Conservation (phyloP, 2,888 invertebrate species). For the Teinopalpus imperialis region DNA sequence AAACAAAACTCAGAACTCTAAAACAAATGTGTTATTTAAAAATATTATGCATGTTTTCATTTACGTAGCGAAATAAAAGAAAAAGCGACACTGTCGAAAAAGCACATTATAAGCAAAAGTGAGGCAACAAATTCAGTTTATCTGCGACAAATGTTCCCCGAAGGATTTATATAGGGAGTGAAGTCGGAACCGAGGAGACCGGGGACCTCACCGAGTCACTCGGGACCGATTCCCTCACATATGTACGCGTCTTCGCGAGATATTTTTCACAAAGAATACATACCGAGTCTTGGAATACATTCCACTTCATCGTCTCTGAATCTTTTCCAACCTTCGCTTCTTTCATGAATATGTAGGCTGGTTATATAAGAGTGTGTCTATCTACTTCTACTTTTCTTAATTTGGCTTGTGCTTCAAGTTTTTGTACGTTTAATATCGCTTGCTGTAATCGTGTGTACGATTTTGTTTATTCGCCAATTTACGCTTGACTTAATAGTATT, state of each 20-base stretch:
- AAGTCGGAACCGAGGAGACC: slow-evolving; percentile 29
- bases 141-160: slow-evolving; percentile 33
- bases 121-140: slow-evolving; percentile 28
- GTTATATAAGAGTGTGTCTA: neutral
- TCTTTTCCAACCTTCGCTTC: slow-evolving; percentile 29
- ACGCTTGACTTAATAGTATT: too few species aligned
- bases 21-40: too few species aligned
- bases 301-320: slow-evolving; percentile 30
- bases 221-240: slow-evolving; percentile 54
- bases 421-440: too few species aligned
- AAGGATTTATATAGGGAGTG: slow-evolving; percentile 35
- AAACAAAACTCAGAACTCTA: too few species aligned
- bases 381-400: too few species aligned
- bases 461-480: too few species aligned
- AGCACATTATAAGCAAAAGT: slow-evolving; percentile 12
- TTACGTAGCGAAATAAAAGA: too few species aligned
- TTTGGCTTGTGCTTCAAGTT: too few species aligned
- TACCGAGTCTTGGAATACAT: slow-evolving; percentile 45
- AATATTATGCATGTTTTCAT: too few species aligned
- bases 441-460: too few species aligned
- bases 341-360: slow-evolving; percentile 51
- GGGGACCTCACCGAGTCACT: slow-evolving; percentile 35
- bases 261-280: slow-evolving; percentile 64
- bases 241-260: slow-evolving; percentile 49
- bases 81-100: neutral